Percentiles rank a stretch among this genome's conserved stretches.
Conservation (phyloP, 2,113 vertebrate species). For the Oreochromis niloticus region DNA sequence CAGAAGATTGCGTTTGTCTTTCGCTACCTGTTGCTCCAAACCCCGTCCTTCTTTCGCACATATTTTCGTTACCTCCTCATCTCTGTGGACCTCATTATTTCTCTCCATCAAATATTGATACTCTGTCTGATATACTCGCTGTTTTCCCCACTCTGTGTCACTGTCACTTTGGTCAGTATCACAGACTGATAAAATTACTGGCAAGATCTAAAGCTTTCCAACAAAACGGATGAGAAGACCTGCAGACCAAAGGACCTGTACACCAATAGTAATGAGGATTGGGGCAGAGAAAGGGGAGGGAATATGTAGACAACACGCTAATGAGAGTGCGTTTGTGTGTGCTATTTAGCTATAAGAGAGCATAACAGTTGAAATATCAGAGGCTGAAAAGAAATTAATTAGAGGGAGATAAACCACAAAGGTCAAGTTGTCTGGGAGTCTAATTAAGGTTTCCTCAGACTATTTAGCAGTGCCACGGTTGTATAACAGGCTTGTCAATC, state of each 20-base stretch:
- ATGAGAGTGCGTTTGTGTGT: not conserved
- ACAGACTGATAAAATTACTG: not conserved
- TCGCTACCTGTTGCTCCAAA: not conserved
- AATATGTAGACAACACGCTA: not conserved
- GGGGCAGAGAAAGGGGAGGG: not conserved
- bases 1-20: not conserved
- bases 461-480: not conserved
- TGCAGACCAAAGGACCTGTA: not conserved
- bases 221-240: not conserved
- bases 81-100: slow-evolving; percentile 37
- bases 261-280: not conserved
- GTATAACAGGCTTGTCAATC: not conserved
- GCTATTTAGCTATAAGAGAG: not conserved
- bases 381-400: not conserved
- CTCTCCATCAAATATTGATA: not conserved
- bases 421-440: not conserved
- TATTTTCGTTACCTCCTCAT: not conserved
- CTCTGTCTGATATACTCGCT: not conserved
- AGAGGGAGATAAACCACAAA: not conserved
- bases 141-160: not conserved
- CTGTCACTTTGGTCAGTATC: not conserved
- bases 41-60: not conserved
- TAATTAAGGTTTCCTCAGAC: not conserved
- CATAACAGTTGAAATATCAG: not conserved
- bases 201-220: not conserved